These are phyloP conservation scores for Eupleurogrammus muticus DNA, from an alignment of 2,797 vertebrate genomes.

Conservation along the genomic window DNA sequence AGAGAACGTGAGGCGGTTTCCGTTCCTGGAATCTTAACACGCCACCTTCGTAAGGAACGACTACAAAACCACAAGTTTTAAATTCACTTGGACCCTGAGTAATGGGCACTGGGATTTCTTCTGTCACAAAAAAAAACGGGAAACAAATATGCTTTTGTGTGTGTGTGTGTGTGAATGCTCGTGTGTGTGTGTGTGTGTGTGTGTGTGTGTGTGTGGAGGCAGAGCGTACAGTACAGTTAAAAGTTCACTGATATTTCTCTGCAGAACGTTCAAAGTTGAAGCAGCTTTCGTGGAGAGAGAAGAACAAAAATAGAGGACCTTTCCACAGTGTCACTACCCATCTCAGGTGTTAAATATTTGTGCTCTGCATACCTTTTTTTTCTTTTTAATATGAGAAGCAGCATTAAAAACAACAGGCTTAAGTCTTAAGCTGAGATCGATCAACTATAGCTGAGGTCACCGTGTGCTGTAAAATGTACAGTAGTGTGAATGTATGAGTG, in stretches of 20 bases:
- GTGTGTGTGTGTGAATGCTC: slow-evolving; percentile 31
- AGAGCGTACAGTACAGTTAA: slow-evolving; percentile 51
- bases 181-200: slow-evolving; percentile 27
- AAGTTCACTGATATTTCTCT: slow-evolving; percentile 43
- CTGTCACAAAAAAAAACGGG: slow-evolving; percentile 68
- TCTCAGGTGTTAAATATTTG: slow-evolving; percentile 62
- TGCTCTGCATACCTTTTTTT: slow-evolving; percentile 57
- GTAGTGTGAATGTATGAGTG: slow-evolving; percentile 54
- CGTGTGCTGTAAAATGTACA: slow-evolving; percentile 72
- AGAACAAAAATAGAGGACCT: slow-evolving; percentile 38
- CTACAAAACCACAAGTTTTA: slow-evolving; percentile 52
- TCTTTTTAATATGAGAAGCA: slow-evolving; percentile 67
- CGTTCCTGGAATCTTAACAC: slow-evolving; percentile 44
- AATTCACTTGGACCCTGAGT: slow-evolving; percentile 82
- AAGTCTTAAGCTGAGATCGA: slow-evolving; percentile 71
- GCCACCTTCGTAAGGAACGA: slow-evolving; percentile 44
- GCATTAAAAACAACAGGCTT: slow-evolving; percentile 72
- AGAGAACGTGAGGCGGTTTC: slow-evolving; percentile 42
- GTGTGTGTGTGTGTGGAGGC: slow-evolving; percentile 20
- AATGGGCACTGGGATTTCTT: slow-evolving; percentile 71
- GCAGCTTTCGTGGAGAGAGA: slow-evolving; percentile 57
- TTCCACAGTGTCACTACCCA: slow-evolving; percentile 44
- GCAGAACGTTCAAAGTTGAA: slow-evolving; percentile 50
- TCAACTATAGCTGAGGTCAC: slow-evolving; percentile 75
- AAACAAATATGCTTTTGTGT: slow-evolving; percentile 55